Evolutionary conservation across 2,113 vertebrate genomes (phyloP).

Genomic region (Phyllostomus hastatus): DNA sequence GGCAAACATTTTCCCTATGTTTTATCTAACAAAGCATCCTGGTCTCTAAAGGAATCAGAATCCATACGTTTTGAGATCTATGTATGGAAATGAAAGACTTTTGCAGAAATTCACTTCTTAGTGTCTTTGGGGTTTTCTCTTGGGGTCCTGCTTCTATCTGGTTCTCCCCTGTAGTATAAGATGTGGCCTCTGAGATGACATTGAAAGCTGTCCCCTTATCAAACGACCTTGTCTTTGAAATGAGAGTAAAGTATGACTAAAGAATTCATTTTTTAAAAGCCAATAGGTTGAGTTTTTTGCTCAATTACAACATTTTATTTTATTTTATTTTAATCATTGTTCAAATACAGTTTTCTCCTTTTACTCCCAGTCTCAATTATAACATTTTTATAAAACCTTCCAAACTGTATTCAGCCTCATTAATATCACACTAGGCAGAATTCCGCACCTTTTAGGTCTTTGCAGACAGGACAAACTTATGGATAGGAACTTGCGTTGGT

Average conservation of each 20-base stretch:
- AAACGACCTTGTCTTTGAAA: conserved; percentile 8
- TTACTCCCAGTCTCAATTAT: too few species aligned
- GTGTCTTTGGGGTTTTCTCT: background rate
- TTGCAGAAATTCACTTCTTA: background rate
- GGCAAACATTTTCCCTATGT: background rate
- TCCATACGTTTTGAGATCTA: background rate
- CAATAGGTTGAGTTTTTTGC: background rate
- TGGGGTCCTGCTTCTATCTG: background rate
- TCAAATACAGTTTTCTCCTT: too few species aligned
- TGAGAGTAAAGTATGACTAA: conserved; percentile 2
- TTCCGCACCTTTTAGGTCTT: background rate
- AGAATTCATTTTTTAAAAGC: background rate
- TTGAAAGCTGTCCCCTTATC: background rate
- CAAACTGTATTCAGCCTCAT: background rate
- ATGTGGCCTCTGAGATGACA: background rate
- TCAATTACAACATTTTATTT: background rate
- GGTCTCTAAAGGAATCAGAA: background rate
- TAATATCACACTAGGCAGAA: background rate
- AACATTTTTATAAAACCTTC: background rate
- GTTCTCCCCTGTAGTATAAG: background rate
- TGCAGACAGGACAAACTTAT: background rate
- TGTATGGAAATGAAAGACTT: background rate
- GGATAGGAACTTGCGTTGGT: background rate
- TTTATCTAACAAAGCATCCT: background rate
- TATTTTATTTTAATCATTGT: too few species aligned